Evolutionary conservation across 2,797 vertebrate genomes (phyloP).

Genomic region (Cottoperca gobio): DNA sequence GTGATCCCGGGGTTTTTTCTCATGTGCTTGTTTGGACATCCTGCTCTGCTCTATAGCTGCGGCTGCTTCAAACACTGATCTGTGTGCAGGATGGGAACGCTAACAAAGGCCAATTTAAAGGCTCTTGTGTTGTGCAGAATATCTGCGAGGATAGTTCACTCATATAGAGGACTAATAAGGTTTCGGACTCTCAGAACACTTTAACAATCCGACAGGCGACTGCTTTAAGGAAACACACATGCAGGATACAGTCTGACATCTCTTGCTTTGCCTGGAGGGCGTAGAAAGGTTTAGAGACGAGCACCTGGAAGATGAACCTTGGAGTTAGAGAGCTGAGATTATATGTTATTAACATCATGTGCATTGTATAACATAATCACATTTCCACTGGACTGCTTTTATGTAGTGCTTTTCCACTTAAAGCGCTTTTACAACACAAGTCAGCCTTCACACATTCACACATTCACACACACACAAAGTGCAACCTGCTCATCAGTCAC

Average conservation of each 20-base stretch:
- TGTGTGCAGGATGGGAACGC: constrained; percentile 48
- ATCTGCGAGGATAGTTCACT: constrained; percentile 40
- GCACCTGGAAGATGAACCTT: constrained; percentile 58
- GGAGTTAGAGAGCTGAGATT: constrained; percentile 53
- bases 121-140: constrained; percentile 35
- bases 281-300: constrained; percentile 24
- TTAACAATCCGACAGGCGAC: constrained; percentile 13
- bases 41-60: constrained; percentile 78
- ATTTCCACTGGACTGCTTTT: no score
- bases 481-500: no score
- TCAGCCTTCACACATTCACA: no score
- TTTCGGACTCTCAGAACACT: constrained; percentile 28
- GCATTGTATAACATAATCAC: constrained; percentile 42
- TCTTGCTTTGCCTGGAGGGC: not conserved
- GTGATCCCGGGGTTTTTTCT: constrained; percentile 77
- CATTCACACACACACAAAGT: no score
- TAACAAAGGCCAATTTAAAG: constrained; percentile 69
- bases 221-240: constrained; percentile 29
- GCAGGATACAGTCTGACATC: not conserved
- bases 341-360: constrained; percentile 34
- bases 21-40: constrained; percentile 80
- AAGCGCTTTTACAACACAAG: no score
- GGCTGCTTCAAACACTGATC: constrained; percentile 78
- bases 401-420: no score
- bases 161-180: constrained; percentile 41